phyloP scores from a whole-genome alignment of 2,113 vertebrate genomes.

The Bostrychus sinensis region DNA sequence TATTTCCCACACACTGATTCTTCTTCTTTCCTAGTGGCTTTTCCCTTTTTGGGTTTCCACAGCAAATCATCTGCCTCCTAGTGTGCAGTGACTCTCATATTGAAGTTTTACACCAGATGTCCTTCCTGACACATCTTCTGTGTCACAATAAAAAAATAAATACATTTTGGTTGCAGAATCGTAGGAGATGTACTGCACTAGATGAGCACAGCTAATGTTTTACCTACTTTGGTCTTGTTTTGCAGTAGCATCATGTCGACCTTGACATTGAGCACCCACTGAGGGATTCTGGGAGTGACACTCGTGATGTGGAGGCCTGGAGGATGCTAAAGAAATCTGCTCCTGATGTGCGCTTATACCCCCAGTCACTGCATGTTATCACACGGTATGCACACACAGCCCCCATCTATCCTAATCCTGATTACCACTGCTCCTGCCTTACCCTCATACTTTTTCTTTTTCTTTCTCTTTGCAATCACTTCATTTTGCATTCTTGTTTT shows the following conservation, averaged over 20 bases:
- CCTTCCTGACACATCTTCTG: too few relatives aligned
- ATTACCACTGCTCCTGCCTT: not conserved
- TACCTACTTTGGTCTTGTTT: not conserved
- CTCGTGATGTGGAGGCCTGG: not conserved
- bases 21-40: too few relatives aligned
- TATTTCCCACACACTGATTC: too few relatives aligned
- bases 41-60: too few relatives aligned
- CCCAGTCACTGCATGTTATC: constrained; percentile 12
- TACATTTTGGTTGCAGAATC: not conserved
- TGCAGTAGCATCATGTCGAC: constrained; percentile 16
- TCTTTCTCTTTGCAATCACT: constrained; percentile 10
- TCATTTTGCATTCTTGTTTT: not conserved
- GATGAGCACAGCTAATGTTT: not conserved
- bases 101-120: too few relatives aligned
- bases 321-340: constrained; percentile 1
- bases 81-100: too few relatives aligned
- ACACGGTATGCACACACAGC: not conserved
- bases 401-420: constrained; percentile 7
- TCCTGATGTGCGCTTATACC: not conserved
- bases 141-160: not conserved
- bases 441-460: not conserved
- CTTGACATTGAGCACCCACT: constrained; percentile 21
- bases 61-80: too few relatives aligned
- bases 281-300: constrained; percentile 23
- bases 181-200: not conserved